These are phyloP conservation scores for Marisa cornuarietis DNA, from an alignment of 1,140 invertebrate genomes.

Conservation along the genomic window DNA sequence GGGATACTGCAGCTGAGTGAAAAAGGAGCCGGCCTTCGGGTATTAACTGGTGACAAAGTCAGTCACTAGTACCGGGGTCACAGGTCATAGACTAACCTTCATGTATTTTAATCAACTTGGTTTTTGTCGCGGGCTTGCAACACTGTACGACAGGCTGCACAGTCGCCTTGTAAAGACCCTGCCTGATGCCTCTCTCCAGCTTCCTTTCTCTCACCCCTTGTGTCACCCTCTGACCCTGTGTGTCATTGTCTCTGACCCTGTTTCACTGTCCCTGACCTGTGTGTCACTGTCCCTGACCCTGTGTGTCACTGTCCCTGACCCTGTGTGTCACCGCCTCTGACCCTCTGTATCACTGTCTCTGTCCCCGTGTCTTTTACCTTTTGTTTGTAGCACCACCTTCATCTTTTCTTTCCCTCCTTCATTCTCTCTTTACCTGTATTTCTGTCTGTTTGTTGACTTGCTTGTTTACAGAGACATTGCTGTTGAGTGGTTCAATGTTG, in stretches of 20 bases:
- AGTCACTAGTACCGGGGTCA: no score
- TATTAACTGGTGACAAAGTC: no score
- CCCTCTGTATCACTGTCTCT: slow-evolving; percentile 3
- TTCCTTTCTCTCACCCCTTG: not conserved
- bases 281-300: not conserved
- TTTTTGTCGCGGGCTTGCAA: no score
- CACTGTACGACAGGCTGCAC: no score
- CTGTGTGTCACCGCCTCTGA: not conserved
- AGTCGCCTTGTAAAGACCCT: no score
- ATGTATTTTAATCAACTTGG: no score
- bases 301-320: not conserved
- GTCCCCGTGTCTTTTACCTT: not conserved
- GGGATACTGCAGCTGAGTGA: no score
- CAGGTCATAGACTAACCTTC: no score
- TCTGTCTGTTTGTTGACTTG: not conserved
- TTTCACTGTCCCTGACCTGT: not conserved
- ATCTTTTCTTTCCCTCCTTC: not conserved
- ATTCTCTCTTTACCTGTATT: not conserved
- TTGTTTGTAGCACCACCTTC: not conserved
- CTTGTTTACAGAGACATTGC: no score
- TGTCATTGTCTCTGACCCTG: not conserved
- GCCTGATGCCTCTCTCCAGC: not conserved
- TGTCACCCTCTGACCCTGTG: not conserved
- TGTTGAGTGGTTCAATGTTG: not conserved
- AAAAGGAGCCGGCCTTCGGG: no score